Conservation (phyloP, 1,140 invertebrate genomes). For the Psix sp. region DNA sequence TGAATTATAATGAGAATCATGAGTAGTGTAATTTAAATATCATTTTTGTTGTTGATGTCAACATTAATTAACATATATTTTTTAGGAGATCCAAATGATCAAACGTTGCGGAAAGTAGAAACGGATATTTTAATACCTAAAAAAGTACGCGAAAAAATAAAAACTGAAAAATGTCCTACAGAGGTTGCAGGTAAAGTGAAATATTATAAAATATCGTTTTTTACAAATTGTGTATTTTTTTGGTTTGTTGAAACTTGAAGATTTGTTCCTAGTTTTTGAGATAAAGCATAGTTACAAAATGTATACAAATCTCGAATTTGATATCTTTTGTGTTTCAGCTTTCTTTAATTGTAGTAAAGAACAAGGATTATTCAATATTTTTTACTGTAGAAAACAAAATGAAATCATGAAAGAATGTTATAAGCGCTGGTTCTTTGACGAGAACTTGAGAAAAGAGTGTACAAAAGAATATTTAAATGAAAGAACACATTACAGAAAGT, state of each 20-base stretch:
- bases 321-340: conserved; percentile 27
- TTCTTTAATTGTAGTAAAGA: conserved; percentile 83
- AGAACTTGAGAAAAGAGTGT: conserved; percentile 85
- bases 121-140: conserved; percentile 89
- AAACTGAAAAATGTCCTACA: conserved; percentile 84
- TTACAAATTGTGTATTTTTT: conserved; percentile 1
- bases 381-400: conserved; percentile 86
- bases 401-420: conserved; percentile 83
- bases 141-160: conserved; percentile 88
- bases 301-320: no score
- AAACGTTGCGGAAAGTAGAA: conserved; percentile 88
- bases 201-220: neutral
- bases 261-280: no score
- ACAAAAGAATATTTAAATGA: conserved; percentile 88
- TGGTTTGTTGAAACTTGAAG: neutral
- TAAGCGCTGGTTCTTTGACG: conserved; percentile 85
- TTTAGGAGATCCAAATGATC: conserved; percentile 91
- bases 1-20: no score
- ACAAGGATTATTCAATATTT: conserved; percentile 80
- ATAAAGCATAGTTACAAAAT: neutral
- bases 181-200: conserved; percentile 80
- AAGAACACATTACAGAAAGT: conserved; percentile 87
- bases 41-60: conserved; percentile 5
- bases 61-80: conserved; percentile 45
- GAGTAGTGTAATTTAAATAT: neutral